Evolutionary conservation across 2,888 invertebrate species (phyloP), one percentile per base, ranked within the genome.

Genomic region (Xestia sexstrigata): DNA sequence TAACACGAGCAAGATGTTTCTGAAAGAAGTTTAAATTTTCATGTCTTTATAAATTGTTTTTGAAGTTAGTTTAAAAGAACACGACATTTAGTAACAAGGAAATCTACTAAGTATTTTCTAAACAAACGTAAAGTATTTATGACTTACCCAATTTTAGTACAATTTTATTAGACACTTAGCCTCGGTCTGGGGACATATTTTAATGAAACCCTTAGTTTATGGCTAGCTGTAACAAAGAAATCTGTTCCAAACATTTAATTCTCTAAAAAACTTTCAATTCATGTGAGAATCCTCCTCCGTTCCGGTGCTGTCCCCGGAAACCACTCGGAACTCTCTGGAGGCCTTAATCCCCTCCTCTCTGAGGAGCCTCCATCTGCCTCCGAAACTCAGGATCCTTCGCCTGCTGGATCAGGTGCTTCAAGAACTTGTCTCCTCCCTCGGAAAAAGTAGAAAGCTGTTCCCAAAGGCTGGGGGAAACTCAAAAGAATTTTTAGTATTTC

Each of bases 171-270:
- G 63, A 52, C 23, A 60, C 45, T 70, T 42, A 78, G 42, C 68
- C 45, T 49, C 67, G 15, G 58, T 65, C 26, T 63, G 23, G 70
- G 23, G 58, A 58, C 67, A 62, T 52, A 71, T 45, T 83, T 78
- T 69, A 83, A 78, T 81, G 49, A 81, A 81, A 83, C 45, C 79
- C 45, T 63, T 26, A 45, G 11, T 69, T 78, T 78, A 78, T 71
- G 63, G 6, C 62, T 49, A 58, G 62, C 68, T 71, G 78, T 82
- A 58, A 35, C 35, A 35, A 35, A 35, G 35, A 35, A 35, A 35
- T 35, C 35, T 1, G 35, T 35, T 35, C 35, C 35, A 35, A 35
- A 3, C 35, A 35, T 35, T 35, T 35, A 35, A 35, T 35, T 35
- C 35, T 35, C 35, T 35, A 35, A 35, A 35, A 35, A 35, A 35